A percentile compares a stretch with the other conserved stretches of the same genome.
Conservation (phyloP, 37 sponge, comb jelly and placozoan species). For the Diacarnus erythraeanus region DNA sequence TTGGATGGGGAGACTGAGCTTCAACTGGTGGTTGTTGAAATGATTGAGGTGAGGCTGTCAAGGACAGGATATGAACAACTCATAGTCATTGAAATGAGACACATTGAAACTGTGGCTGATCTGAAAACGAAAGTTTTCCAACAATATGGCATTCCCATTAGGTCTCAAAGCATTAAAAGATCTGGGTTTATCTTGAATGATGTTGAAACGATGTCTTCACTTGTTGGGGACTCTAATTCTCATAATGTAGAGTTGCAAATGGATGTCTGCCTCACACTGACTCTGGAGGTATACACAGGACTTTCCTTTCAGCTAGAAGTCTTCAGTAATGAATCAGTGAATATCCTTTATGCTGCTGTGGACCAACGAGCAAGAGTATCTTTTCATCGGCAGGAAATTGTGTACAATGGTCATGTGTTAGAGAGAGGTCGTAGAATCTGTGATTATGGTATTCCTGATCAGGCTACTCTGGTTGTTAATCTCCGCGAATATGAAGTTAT, state of each 20-base stretch:
- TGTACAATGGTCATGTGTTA: conserved; percentile 3
- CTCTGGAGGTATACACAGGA: conserved; percentile 1
- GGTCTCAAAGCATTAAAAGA: background rate
- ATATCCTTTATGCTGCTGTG: background rate
- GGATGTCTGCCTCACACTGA: conserved; percentile 14
- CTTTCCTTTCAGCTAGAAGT: conserved; percentile 2
- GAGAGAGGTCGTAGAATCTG: conserved; percentile 4
- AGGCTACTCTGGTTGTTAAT: conserved; percentile 9
- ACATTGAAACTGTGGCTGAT: background rate
- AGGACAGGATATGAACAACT: background rate
- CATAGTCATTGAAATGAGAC: background rate
- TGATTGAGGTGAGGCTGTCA: background rate
- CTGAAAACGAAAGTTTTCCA: background rate
- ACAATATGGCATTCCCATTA: background rate
- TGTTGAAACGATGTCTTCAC: background rate
- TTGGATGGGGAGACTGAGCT: background rate
- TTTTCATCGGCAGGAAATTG: background rate
- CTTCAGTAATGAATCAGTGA: conserved; percentile 5
- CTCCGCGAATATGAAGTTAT: conserved; percentile 28
- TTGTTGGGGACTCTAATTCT: background rate
- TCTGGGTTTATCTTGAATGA: background rate
- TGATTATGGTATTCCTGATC: conserved; percentile 21
- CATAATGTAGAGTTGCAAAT: background rate
- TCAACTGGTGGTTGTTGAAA: background rate
- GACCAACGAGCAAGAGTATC: conserved; percentile 9